A percentile compares a stretch with the other conserved stretches of the same genome.
These are phyloP conservation scores for Plagodis pulveraria DNA, from an alignment of 2,888 invertebrate species.

Conservation along the genomic window DNA sequence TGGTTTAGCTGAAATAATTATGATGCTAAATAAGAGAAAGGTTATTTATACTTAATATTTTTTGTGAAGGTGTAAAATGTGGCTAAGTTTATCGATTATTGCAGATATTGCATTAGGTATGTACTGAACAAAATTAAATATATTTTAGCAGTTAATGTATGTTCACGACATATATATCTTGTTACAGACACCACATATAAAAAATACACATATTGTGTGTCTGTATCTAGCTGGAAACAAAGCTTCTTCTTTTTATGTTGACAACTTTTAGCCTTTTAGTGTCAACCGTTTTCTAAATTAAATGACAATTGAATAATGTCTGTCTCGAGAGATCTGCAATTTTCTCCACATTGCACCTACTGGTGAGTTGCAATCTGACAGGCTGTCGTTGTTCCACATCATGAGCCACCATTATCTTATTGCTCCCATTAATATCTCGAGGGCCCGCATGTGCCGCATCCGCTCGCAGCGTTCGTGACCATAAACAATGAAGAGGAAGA, in stretches of 20 bases:
- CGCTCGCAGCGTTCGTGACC: constrained; percentile 70
- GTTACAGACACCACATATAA: too few species aligned
- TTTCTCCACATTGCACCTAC: constrained; percentile 34
- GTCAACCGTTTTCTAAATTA: constrained; percentile 12
- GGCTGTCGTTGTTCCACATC: constrained; percentile 61
- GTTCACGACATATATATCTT: too few species aligned
- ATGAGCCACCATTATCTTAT: constrained; percentile 74
- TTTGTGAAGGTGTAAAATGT: not conserved
- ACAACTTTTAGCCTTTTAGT: constrained; percentile 4
- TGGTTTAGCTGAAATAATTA: constrained; percentile 61
- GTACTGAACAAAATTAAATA: too few species aligned
- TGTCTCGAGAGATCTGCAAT: constrained; percentile 3
- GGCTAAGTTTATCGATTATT: too few species aligned
- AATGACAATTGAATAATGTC: constrained; percentile 10
- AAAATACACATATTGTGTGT: too few species aligned
- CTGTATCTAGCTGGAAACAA: too few species aligned
- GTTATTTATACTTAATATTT: not conserved
- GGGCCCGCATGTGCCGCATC: constrained; percentile 76
- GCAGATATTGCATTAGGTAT: too few species aligned
- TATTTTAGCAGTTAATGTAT: too few species aligned
- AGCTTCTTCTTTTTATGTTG: too few species aligned
- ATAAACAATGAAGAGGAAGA: constrained; percentile 70
- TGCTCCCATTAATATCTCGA: constrained; percentile 67
- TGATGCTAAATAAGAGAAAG: constrained; percentile 40
- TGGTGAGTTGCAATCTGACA: constrained; percentile 51